A percentile compares a stretch with the other conserved stretches of the same genome.
Evolutionary conservation across 2,113 vertebrate genomes (phyloP).

Genomic region (Rhinoptilus africanus): DNA sequence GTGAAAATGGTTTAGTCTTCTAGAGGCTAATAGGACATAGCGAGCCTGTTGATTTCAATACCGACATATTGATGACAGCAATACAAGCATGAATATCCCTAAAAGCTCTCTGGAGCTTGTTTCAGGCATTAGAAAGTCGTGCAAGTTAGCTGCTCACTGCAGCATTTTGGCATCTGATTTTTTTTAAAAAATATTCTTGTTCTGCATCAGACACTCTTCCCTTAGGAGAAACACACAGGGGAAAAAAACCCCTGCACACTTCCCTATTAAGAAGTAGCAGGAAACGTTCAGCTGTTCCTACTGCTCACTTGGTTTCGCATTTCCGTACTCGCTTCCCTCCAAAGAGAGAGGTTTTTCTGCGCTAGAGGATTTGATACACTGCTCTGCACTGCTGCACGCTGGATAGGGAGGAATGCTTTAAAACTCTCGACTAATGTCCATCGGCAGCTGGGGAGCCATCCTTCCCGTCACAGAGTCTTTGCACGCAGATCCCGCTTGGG

Average conservation of each 20-base stretch:
- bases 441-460: slow-evolving; percentile 8
- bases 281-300: not conserved
- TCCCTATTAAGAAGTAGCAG: not conserved
- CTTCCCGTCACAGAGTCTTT: not conserved
- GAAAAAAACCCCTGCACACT: not conserved
- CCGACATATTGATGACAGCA: not conserved
- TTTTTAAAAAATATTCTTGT: not conserved
- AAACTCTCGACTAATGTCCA: not conserved
- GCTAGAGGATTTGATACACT: not conserved
- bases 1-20: not conserved
- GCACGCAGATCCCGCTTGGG: not conserved
- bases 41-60: not conserved
- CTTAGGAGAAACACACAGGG: not conserved
- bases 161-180: not conserved
- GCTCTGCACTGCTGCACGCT: not conserved
- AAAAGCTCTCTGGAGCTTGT: not conserved
- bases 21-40: not conserved
- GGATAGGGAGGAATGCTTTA: not conserved
- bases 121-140: not conserved
- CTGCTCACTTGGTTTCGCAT: not conserved
- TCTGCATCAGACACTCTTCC: not conserved
- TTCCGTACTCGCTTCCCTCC: not conserved
- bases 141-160: not conserved
- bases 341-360: not conserved
- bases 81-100: not conserved